Base-by-base conservation (phyloP, 2,888 invertebrate genomes). In the Perizoma affinitatum region DNA sequence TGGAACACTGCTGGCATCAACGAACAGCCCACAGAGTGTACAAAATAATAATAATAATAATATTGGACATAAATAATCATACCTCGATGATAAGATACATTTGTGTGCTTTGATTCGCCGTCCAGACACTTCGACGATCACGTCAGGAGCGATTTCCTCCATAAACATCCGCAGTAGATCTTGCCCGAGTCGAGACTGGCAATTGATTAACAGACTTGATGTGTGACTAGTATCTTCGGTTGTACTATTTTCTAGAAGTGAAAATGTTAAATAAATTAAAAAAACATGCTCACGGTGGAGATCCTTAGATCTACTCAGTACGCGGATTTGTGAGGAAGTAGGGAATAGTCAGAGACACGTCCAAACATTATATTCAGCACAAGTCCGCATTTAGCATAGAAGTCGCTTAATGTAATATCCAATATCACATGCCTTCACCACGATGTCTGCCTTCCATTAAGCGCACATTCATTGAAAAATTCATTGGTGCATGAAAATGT, bases 81-180 rank as follows among this genome's bases (percentile, higher is more conserved):
- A 90, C 92, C 92, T 93, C 9, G 98, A 97, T 54, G 97, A 96
- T 64, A 98, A 89, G 75, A 98, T 97, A 83, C 98, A 98, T 86
- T 97, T 97, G 82, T 98, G 98, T 1, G 98, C 98, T 79, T 96
- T 96, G 52, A 98, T 95, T 53, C 96, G 94, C 52, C 96, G 94
- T 0, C 97, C 97, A 45, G 95, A 95, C 8, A 97, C 97, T 81
- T 97, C 96, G 7, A 97, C 95, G 5, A 95, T 94, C 47, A 97
- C 97, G 80, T 98, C 98, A 0, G 98, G 96, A 68, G 97, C 97
- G 57, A 97, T 96, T 88, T 97, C 97, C 78, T 97, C 97, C 64
- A 97, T 86, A 83, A 98, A 98, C 98, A 98, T 98, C 67, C 97
- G 94, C 36, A 98, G 89, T 55, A 98, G 88, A 86, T 98, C 98